Evolutionary conservation across 2,888 invertebrate genomes (phyloP).

Genomic region (Papilio gigon): DNA sequence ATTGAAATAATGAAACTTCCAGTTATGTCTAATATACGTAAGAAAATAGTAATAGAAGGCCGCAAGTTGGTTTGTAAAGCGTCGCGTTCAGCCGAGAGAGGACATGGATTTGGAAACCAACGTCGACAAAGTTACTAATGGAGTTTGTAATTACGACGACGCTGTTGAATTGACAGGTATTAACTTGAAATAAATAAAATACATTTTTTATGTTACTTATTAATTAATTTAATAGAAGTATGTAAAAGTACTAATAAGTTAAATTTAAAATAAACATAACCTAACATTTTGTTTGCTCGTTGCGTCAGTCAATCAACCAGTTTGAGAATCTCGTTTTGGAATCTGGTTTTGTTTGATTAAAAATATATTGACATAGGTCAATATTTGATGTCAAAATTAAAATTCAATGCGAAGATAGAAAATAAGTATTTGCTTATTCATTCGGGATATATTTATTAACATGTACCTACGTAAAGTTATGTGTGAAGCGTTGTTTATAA

Average conservation of each 20-base stretch:
- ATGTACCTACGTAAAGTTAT: too few relatives aligned
- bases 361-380: background rate
- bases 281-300: background rate
- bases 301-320: background rate
- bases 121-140: background rate
- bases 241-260: too few relatives aligned
- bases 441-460: too few relatives aligned
- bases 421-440: too few relatives aligned
- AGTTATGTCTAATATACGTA: background rate
- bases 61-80: background rate
- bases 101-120: conserved; percentile 11
- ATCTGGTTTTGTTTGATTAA: background rate
- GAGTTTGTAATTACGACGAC: conserved; percentile 54
- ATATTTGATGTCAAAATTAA: background rate
- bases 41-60: background rate
- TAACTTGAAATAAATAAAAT: too few relatives aligned
- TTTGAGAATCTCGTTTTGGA: background rate
- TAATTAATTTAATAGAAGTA: too few relatives aligned
- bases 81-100: background rate
- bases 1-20: background rate
- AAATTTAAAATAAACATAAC: background rate
- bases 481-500: too few relatives aligned
- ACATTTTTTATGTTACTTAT: background rate
- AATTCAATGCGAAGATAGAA: too few relatives aligned
- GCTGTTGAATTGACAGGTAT: conserved; percentile 63